Evolutionary conservation across 2,797 vertebrate species (phyloP).

Genomic region (Eptatretus atami): DNA sequence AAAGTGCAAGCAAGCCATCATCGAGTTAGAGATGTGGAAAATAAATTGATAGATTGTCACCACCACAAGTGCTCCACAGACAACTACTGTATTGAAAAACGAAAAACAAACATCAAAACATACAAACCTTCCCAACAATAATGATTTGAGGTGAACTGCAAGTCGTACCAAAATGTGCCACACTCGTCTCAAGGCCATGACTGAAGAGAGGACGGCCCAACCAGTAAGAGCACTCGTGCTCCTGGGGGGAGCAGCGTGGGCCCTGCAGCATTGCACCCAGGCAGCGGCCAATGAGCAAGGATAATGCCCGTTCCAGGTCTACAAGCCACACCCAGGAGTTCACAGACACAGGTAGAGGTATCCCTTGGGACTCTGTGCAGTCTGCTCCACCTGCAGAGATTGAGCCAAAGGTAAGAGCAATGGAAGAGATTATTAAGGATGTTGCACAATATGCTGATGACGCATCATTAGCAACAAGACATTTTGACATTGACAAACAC

Average conservation of each 20-base stretch:
- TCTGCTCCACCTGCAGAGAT: constrained; percentile 33
- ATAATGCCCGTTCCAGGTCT: constrained; percentile 64
- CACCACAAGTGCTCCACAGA: too few relatives aligned
- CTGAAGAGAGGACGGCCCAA: constrained; percentile 68
- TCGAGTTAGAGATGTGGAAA: too few relatives aligned
- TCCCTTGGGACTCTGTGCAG: constrained; percentile 33
- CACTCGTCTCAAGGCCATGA: constrained; percentile 64
- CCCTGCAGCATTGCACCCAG: constrained; percentile 90
- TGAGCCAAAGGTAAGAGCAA: too few relatives aligned
- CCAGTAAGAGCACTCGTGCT: constrained; percentile 75
- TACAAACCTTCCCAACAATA: too few relatives aligned
- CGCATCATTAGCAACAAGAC: too few relatives aligned
- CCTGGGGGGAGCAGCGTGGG: constrained; percentile 39
- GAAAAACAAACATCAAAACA: background rate
- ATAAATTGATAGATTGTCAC: too few relatives aligned
- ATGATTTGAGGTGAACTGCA: too few relatives aligned
- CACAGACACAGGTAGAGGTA: constrained; percentile 29
- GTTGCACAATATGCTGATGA: too few relatives aligned
- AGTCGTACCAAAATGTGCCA: constrained; percentile 39
- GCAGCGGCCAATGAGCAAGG: constrained; percentile 60
- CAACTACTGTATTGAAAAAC: background rate
- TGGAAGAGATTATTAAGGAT: too few relatives aligned
- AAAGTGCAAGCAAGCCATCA: constrained; percentile 8
- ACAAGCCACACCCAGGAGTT: constrained; percentile 87
- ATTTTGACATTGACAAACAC: too few relatives aligned